Evolutionary conservation across 2,888 invertebrate species (phyloP).

Genomic region (Xanthia togata): DNA sequence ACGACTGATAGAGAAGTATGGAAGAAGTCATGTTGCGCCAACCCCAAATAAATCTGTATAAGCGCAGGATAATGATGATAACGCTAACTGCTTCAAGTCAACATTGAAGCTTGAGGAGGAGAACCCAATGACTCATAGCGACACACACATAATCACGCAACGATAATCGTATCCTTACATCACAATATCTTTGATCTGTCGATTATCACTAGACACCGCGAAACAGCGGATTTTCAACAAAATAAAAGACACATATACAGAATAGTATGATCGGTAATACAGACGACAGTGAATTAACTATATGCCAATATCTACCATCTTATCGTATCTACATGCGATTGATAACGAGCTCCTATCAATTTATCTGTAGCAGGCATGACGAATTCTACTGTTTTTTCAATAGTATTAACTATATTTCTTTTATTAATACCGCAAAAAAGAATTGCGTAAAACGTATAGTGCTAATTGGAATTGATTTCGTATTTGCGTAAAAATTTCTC

Average conservation of each 20-base stretch:
- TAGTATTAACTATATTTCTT: conserved; percentile 12
- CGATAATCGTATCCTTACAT: conserved; percentile 17
- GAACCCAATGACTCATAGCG: conserved; percentile 19
- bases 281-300: conserved; percentile 49
- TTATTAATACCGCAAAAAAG: background rate
- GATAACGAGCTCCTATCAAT: conserved; percentile 66
- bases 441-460: background rate
- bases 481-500: background rate
- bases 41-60: background rate
- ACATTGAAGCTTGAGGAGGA: background rate
- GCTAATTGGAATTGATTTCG: background rate
- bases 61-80: background rate
- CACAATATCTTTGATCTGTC: conserved; percentile 17
- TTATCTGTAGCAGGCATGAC: conserved; percentile 60
- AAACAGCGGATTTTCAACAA: background rate
- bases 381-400: conserved; percentile 39
- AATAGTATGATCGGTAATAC: conserved; percentile 17
- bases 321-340: conserved; percentile 57
- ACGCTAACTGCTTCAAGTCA: background rate
- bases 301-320: conserved; percentile 46
- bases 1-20: background rate
- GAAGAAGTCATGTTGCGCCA: background rate
- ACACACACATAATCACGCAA: background rate
- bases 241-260: conserved; percentile 20
- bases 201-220: background rate